Evolutionary conservation across 2,888 invertebrate species (phyloP), one percentile per base, ranked within the genome.

Genomic region (Dynastes grantii): DNA sequence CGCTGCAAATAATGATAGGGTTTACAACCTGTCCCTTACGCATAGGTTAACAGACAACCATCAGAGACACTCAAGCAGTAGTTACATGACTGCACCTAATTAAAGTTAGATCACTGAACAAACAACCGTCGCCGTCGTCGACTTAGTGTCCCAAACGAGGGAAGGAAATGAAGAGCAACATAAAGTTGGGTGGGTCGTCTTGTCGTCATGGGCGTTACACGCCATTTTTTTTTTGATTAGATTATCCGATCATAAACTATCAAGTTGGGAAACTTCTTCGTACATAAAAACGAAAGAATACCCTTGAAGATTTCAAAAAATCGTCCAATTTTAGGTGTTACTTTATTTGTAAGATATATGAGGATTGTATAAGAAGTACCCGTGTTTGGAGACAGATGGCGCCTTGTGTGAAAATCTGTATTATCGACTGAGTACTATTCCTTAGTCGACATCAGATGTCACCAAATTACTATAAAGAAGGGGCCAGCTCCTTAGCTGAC

Each of bases 61-160:
- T 45, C 45, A 55, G 5, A 2, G 55, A n/a, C 8, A 55, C 40
- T 16, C 13, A 22, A 32, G 67, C 22, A 9, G 16, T 13, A n/a
- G 67, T 49, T 70, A 70, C 13, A 51, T 11, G 64, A 55, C n/a
- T 45, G 29, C 40, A 68, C 37, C 29, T 68, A 70, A 70, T 67
- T 67, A 67, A 67, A 70, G 53, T 70, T 70, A 5, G 70, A 29
- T 9, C 53, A 51, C 51, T 70, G 51, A 70, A 70, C 70, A 70
- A 70, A 70, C 70, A 70, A 70, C 70, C 29, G 22, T n/a, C 51
- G n/a, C 2, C 51, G 51, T n/a, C 29, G 22, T n/a, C 51, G n/a
- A 2, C 51, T 70, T n/a, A 53, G 13, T 29, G 32, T 29, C 51
- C 51, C 32, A 70, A 11, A 51, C 32, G 70, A n/a, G 70, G 51